phyloP scores from a whole-genome alignment of 2,888 invertebrate species.

The Anthophora plumipes region DNA sequence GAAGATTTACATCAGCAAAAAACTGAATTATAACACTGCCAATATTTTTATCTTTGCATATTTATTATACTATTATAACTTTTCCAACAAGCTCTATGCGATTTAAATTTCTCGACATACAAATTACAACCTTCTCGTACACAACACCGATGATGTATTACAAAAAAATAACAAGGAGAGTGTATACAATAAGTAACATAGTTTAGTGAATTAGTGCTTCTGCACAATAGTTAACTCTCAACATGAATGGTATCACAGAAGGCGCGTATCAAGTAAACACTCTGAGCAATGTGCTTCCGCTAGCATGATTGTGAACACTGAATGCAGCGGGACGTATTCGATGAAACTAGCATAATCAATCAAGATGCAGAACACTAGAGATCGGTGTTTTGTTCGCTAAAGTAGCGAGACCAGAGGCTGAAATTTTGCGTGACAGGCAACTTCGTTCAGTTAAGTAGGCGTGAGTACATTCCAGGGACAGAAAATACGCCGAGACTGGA shows the following conservation, averaged over 20 bases:
- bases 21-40: too few species aligned
- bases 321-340: conserved; percentile 20
- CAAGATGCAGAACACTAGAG: conserved; percentile 33
- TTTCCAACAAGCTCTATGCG: too few species aligned
- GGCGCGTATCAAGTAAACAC: background rate
- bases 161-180: too few species aligned
- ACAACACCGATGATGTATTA: too few species aligned
- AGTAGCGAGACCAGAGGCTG: conserved; percentile 41
- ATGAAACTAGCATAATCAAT: conserved; percentile 46
- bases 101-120: too few species aligned
- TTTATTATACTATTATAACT: too few species aligned
- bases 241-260: background rate
- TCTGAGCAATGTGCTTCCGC: background rate
- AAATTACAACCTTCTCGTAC: too few species aligned
- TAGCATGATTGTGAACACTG: background rate
- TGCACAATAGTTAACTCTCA: background rate
- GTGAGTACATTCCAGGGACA: conserved; percentile 73
- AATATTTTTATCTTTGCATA: too few species aligned
- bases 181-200: too few species aligned
- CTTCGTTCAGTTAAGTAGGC: conserved; percentile 73
- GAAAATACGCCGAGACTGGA: conserved; percentile 42
- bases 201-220: too few species aligned
- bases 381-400: conserved; percentile 43
- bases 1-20: too few species aligned
- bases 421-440: conserved; percentile 70